Evolutionary conservation across 2,888 invertebrate species (phyloP), one percentile per base, ranked within the genome.

Genomic region (Choristoneura rosaceana): DNA sequence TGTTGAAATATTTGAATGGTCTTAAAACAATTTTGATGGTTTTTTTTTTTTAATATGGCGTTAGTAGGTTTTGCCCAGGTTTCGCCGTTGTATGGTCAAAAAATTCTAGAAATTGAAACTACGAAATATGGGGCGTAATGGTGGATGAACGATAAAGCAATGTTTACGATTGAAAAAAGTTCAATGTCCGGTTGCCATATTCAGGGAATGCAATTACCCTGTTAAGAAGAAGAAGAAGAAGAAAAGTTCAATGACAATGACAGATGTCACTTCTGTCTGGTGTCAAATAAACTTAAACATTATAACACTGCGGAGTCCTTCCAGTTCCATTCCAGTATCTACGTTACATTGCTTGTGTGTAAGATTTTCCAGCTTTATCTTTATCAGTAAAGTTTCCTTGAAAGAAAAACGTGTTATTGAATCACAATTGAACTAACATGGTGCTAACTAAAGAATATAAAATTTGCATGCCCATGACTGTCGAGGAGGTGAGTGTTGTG

Each of bases 401-500:
- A 58, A 70, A 64, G 64, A 64, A 38, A 70, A 64, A 58, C 47
- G 58, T 25, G 25, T 25, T 12, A 25, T 55, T 43, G 7, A 61
- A 1, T 61, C 4, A 47, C 14, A 47, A 59, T 33, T 3, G 14
- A 43, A 41, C 38, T 43, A 85, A 77, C 75, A 98, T 98, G 98
- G 97, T 97, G 81, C 94, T 98, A 77, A 96, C 96, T 5, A 98
- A 97, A 87, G 98, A 98, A 94, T 98, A 97, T 86, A 95, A 98
- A 84, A 97, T 98, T 88, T 97, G 98, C 84, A 98, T 98, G 98
- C 98, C 98, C 12, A 95, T 98, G 82, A 96, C 97, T 2, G 97
- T 98, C 3, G 97, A 98, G 87, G 98, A 98, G 96, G 98, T 98
- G 94, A 88, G 79, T 71, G 43, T 14, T 52, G 1, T n/a, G 52